phyloP scores from a whole-genome alignment of 2,797 vertebrate genomes.

The Cottoperca gobio region DNA sequence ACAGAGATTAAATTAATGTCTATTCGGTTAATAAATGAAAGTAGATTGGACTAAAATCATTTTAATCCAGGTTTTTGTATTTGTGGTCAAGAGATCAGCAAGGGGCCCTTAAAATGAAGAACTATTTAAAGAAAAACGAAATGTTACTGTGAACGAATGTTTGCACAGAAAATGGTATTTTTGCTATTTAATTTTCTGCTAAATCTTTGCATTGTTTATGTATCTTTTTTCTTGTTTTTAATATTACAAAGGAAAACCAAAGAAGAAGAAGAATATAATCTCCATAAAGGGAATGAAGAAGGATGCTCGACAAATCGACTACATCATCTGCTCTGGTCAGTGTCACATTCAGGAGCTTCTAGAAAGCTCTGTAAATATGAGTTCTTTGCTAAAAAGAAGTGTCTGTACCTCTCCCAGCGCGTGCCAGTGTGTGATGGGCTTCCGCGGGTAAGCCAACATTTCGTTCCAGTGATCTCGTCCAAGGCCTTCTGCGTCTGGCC shows the following conservation, averaged over 20 bases:
- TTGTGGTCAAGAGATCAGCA: background rate
- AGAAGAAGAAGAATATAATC: background rate
- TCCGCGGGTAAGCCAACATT: slow-evolving; percentile 97
- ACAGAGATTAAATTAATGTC: background rate
- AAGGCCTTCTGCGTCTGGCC: slow-evolving; percentile 94
- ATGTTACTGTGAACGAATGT: background rate
- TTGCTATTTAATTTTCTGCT: background rate
- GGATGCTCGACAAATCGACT: too few species aligned
- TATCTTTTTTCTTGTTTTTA: background rate
- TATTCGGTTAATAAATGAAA: too few species aligned
- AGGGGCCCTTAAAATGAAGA: too few species aligned
- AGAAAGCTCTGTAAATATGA: slow-evolving; percentile 7
- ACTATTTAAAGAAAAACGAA: background rate
- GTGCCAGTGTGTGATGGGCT: slow-evolving; percentile 99
- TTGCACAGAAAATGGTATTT: background rate
- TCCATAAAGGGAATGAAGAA: background rate
- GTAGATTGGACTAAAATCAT: background rate
- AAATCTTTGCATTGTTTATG: background rate
- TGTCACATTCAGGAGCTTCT: slow-evolving; percentile 14
- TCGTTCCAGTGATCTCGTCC: slow-evolving; percentile 99
- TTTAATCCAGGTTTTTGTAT: accelerated
- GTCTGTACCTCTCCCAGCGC: slow-evolving; percentile 91
- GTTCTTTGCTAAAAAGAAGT: background rate
- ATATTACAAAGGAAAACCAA: background rate
- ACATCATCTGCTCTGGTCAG: background rate